Evolutionary conservation across 2,797 vertebrate species (phyloP), one percentile per base, ranked within the genome.

Genomic region (Dendrocincla tyrannina): DNA sequence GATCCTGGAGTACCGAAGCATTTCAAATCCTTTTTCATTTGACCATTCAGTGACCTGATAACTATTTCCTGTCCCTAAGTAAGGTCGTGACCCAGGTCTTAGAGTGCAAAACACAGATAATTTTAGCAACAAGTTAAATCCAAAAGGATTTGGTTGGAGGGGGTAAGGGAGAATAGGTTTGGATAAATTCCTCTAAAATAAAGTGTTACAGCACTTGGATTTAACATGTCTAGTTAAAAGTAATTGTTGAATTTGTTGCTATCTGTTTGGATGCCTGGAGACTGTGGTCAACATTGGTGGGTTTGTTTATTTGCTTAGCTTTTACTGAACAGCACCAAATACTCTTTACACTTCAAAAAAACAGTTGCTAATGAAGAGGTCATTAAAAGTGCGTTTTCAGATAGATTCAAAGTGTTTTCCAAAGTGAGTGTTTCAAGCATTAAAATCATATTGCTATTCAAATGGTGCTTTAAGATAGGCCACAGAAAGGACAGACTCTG

Each of bases 41-140:
- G 99, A 99, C 99, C 98, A 98, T 98, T 98, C 97, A 96, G 96
- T 99, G 98, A 99, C 98, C 98, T 98, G 97, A 97, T 97, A 98
- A 98, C 96, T 97, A 98, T 98, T 98, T 98, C 98, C 98, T 98
- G 98, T 98, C 97, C 98, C 97, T 98, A 98, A 98, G 97, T 98
- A 98, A 99, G 98, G 98, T 98, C 98, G 97, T 98, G 99, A 99
- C 99, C 99, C 96, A 97, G 98, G 97, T 98, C 98, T 97, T 96
- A 97, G 98, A 98, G 98, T 98, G 98, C 96, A 98, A 98, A 98
- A 98, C 97, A 98, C 98, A 98, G 98, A 98, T 98, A 98, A 98
- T 98, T 98, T 98, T 98, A 98, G 98, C 98, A 99, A 98, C 99
- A 98, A 98, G 95, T 97, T 97, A 98, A 98, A 98, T 97, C 95